Evolutionary conservation across 2,888 invertebrate genomes (phyloP), one percentile per base, ranked within the genome.

Genomic region (Metacarcinus magister): DNA sequence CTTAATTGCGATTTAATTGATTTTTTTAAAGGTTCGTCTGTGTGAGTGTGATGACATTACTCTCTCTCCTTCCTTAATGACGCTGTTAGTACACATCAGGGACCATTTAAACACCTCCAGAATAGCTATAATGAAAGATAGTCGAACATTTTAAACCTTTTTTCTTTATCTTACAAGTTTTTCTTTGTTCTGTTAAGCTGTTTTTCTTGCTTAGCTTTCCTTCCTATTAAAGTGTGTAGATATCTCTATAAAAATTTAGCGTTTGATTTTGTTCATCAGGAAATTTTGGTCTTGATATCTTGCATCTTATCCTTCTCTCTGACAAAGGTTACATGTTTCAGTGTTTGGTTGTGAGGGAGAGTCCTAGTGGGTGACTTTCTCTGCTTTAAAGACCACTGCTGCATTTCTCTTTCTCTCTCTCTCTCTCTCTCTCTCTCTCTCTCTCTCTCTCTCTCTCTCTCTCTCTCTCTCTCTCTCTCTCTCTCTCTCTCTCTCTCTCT

Each of bases 401-500:
- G 5, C 8, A 60, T 60, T 19, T 60, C 8, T 60, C 60, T 60
- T 2, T 60, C 1, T 67, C 1, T 67, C 1, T 67, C 1, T 16
- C 1, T n/a, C n/a, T 67, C 23, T 67, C 67, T 67, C 23, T 67
- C 67, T 67, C 67, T 67, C 67, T 67, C 67, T 67, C 67, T 67
- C 67, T 67, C 67, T 67, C 67, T 67, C 67, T 67, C 16, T 8
- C n/a, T 8, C 16, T 23, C n/a, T 67, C n/a, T 23, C n/a, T 67
- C n/a, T 67, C n/a, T 67, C 67, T 67, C 67, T 67, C 67, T 67
- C 67, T 67, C 67, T 67, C 67, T 67, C 67, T 67, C 67, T 67
- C 67, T 67, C 67, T 67, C 67, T 67, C 67, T 67, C 67, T 67
- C 67, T 67, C 67, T 67, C 67, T 67, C 67, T 67, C 67, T 5